A percentile compares a stretch with the other conserved stretches of the same genome.
Evolutionary conservation across 2,797 vertebrate genomes (phyloP).

Genomic region (Neomorphus geoffroyi): DNA sequence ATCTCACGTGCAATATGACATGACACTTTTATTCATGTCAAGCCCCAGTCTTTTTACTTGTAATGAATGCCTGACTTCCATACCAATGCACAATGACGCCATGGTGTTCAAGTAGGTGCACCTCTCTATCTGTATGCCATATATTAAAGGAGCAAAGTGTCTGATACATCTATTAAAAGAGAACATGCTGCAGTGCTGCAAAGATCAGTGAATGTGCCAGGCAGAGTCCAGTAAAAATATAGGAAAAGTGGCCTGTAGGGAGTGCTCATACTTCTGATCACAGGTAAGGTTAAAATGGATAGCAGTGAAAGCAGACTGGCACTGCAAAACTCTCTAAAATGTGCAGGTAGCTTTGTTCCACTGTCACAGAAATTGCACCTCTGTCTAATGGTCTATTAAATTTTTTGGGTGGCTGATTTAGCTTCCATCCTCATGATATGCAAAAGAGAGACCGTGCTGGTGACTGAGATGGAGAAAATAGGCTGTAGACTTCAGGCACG

Average conservation of each 20-base stretch:
- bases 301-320: neutral
- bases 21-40: neutral
- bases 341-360: neutral
- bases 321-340: neutral
- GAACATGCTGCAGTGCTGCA: neutral
- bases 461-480: neutral
- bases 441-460: neutral
- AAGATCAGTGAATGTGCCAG: neutral
- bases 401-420: neutral
- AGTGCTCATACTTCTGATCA: neutral
- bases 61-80: neutral
- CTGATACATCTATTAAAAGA: neutral
- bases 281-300: neutral
- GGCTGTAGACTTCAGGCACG: neutral
- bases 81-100: neutral
- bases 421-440: neutral
- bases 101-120: neutral
- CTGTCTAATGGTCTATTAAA: neutral
- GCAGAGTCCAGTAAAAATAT: neutral
- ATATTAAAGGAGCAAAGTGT: neutral
- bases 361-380: neutral
- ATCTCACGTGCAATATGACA: neutral
- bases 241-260: neutral
- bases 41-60: neutral
- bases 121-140: rapidly evolving